These are phyloP conservation scores for Ormyrus thymus DNA, from an alignment of 2,888 invertebrate genomes.

Conservation along the genomic window DNA sequence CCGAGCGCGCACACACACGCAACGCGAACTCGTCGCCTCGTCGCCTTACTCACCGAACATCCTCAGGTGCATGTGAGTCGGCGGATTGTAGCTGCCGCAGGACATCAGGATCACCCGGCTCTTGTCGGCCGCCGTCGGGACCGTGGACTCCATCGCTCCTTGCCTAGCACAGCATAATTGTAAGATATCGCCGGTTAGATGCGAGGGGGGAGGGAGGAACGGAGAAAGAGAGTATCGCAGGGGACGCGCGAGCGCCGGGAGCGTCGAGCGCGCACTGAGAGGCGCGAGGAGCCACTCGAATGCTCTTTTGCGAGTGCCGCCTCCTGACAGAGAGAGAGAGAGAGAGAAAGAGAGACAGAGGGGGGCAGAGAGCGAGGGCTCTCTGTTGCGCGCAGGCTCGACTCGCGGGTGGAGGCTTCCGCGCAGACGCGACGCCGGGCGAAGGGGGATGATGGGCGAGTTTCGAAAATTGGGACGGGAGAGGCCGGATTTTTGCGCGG, in stretches of 20 bases:
- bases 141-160: not conserved
- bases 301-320: no score
- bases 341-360: no score
- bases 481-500: no score
- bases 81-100: slow-evolving; percentile 97
- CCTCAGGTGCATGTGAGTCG: slow-evolving; percentile 96
- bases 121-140: not conserved
- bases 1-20: not conserved
- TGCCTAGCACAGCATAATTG: no score
- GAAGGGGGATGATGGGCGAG: no score
- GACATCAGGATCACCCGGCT: slow-evolving; percentile 83
- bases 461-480: no score
- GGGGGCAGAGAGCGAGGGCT: no score
- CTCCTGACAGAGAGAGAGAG: no score
- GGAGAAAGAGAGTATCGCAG: not conserved
- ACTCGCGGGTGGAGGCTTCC: no score
- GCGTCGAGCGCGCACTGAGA: slow-evolving; percentile 47
- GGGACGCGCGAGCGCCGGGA: slow-evolving; percentile 23
- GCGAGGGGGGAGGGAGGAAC: not conserved
- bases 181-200: not conserved
- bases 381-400: no score
- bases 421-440: no score
- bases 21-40: not conserved
- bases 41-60: slow-evolving; percentile 89
- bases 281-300: no score